Conservation (phyloP, 2,888 invertebrate genomes). For the Hemithea aestivaria region DNA sequence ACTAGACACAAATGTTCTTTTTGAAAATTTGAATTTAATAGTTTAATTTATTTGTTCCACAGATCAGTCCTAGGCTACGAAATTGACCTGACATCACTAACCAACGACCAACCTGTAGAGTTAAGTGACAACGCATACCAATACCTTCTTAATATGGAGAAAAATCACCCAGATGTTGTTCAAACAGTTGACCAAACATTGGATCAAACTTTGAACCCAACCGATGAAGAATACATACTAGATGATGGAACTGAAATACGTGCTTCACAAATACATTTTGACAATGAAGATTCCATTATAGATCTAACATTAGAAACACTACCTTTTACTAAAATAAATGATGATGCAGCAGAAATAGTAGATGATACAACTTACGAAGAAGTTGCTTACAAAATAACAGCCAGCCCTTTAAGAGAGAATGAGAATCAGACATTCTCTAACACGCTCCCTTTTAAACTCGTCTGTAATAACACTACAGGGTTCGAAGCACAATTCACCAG, state of each 20-base stretch:
- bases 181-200: slow-evolving; percentile 30
- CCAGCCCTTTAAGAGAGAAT: slow-evolving; percentile 54
- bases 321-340: slow-evolving; percentile 57
- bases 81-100: slow-evolving; percentile 62
- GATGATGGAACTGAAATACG: slow-evolving; percentile 71
- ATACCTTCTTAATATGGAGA: slow-evolving; percentile 58
- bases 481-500: slow-evolving; percentile 67
- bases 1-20: too few relatives aligned
- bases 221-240: slow-evolving; percentile 57
- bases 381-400: slow-evolving; percentile 53
- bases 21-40: too few relatives aligned
- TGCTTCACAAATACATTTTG: slow-evolving; percentile 72
- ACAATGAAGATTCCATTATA: slow-evolving; percentile 62
- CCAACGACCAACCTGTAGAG: slow-evolving; percentile 58
- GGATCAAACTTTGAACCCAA: slow-evolving; percentile 5
- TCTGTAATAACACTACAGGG: slow-evolving; percentile 55
- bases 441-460: slow-evolving; percentile 61
- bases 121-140: slow-evolving; percentile 63
- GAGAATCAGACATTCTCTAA: slow-evolving; percentile 57
- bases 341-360: slow-evolving; percentile 38
- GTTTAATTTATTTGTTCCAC: slow-evolving; percentile 30
- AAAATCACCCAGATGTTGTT: slow-evolving; percentile 14
- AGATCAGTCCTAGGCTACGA: slow-evolving; percentile 62
- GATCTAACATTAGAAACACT: slow-evolving; percentile 62
- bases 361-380: slow-evolving; percentile 31